Evolutionary conservation across 2,797 vertebrate species (phyloP), one percentile per base, ranked within the genome.

Genomic region (Lutjanus campechanus): DNA sequence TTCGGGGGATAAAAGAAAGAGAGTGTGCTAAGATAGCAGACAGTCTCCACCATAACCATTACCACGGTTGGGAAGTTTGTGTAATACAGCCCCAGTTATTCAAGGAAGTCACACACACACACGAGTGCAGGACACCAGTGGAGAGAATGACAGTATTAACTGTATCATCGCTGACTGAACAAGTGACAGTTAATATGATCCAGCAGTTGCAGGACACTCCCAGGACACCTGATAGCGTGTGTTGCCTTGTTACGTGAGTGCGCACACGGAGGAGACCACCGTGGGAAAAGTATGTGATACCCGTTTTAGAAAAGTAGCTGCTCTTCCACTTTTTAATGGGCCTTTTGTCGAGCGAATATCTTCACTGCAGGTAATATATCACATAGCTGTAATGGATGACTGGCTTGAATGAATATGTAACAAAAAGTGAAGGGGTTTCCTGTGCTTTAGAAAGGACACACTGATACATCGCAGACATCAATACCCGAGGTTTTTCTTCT

Each of bases 251-350:
- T 70, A 69, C 69, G 63, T 13, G 69, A 82, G 63, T 63, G 62
- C 67, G 65, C 11, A 41, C 36, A 54, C 0, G 46, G 76, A 82
- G 69, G 69, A 85, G 69, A 72, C 68, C 58, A 78, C 73, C 70
- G 88, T 92, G 90, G 85, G 90, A 94, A 91, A 84, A 76, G 17
- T 36, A 87, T 43, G 50, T 3, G 81, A 91, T 76, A 89, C 83
- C 72, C 3, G 19, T 63, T 89, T 75, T 9, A 77, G 66, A 77
- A 84, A 84, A 64, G 51, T 69, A 78, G 65, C 71, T 73, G 56
- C 56, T 79, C 82, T 83, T 80, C 66, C 75, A 68, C 81, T 78
- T 90, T 88, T 82, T 89, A 85, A 88, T 84, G 82, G 86, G 59
- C 49, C 90, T 88, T 83, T 91, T 93, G 65, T 91, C n/a, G 43